Percentiles rank a stretch among this genome's conserved stretches.
Conservation (phyloP, 2,888 invertebrate species). For the Tetheella fluctuosa region DNA sequence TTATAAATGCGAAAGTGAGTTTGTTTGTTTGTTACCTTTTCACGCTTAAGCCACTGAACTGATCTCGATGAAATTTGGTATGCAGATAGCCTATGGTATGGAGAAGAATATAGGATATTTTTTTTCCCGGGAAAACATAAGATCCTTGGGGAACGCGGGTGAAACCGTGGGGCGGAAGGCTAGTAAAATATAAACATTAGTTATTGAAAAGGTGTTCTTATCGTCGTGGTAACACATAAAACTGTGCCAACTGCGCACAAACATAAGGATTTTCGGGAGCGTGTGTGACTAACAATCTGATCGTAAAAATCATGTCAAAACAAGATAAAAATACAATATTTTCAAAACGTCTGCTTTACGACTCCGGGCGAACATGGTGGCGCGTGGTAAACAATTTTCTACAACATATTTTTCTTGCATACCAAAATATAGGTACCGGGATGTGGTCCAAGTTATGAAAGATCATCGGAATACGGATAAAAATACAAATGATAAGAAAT, state of each 20-base stretch:
- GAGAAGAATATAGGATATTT: no score
- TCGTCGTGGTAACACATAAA: background rate
- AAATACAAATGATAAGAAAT: no score
- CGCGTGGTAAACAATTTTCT: conserved; percentile 49
- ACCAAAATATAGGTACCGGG: conserved; percentile 28
- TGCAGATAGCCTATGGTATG: no score
- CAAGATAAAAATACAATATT: conserved; percentile 25
- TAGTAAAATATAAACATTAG: background rate
- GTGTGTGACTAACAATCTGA: background rate
- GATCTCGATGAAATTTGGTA: no score
- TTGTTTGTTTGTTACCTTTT: no score
- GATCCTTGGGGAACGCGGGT: no score
- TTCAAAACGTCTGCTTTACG: conserved; percentile 31
- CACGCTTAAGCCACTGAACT: no score
- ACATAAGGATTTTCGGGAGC: background rate
- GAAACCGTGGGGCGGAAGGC: no score
- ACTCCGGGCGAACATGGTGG: conserved; percentile 20
- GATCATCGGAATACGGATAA: background rate
- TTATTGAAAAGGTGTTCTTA: background rate
- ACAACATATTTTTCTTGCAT: conserved; percentile 51
- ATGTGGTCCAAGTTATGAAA: conserved; percentile 21
- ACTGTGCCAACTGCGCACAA: background rate
- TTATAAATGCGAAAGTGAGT: no score
- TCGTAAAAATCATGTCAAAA: conserved; percentile 11
- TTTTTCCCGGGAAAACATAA: no score